A percentile compares a stretch with the other conserved stretches of the same genome.
Conservation (phyloP, 2,797 vertebrate genomes). For the Lagocephalus sceleratus region DNA sequence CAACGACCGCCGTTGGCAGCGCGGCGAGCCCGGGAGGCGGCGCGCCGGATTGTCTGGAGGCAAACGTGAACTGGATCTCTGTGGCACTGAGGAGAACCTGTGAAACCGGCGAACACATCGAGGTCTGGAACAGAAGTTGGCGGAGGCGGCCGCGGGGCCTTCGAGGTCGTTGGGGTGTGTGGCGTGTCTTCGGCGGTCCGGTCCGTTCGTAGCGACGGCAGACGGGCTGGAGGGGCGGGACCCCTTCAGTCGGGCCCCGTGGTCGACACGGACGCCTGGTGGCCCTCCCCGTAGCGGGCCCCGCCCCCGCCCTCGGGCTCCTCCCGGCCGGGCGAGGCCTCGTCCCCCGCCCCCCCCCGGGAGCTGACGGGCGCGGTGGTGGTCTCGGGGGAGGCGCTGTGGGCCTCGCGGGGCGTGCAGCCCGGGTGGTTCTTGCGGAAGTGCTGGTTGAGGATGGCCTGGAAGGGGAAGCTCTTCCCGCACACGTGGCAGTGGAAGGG, state of each 20-base stretch:
- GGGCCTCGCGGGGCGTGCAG: conserved; percentile 88
- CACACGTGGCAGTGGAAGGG: conserved; percentile 98
- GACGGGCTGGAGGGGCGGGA: conserved; percentile 58
- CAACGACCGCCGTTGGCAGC: too few species aligned
- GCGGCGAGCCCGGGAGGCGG: not conserved
- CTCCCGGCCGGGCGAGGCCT: conserved; percentile 87
- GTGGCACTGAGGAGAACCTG: conserved; percentile 65
- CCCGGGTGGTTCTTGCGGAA: conserved; percentile 98
- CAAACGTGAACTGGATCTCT: conserved; percentile 53
- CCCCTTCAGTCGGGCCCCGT: conserved; percentile 89
- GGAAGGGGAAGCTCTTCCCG: conserved; percentile 98
- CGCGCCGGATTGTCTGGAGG: conserved; percentile 78
- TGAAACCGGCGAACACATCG: not conserved
- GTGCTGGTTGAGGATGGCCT: conserved; percentile 99
- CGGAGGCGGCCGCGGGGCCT: conserved; percentile 53
- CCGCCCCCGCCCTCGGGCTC: conserved; percentile 78
- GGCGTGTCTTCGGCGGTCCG: conserved; percentile 71
- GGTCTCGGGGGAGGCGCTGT: conserved; percentile 95
- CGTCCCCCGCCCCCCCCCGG: conserved; percentile 85
- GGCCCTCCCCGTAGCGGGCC: conserved; percentile 79
- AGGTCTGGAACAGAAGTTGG: conserved; percentile 44
- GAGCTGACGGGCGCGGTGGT: conserved; percentile 83
- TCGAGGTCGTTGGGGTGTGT: conserved; percentile 74
- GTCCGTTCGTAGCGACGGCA: conserved; percentile 76
- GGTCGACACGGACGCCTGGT: conserved; percentile 92